phyloP scores from a whole-genome alignment of 2,113 vertebrate species.

The Xerus inauris region DNA sequence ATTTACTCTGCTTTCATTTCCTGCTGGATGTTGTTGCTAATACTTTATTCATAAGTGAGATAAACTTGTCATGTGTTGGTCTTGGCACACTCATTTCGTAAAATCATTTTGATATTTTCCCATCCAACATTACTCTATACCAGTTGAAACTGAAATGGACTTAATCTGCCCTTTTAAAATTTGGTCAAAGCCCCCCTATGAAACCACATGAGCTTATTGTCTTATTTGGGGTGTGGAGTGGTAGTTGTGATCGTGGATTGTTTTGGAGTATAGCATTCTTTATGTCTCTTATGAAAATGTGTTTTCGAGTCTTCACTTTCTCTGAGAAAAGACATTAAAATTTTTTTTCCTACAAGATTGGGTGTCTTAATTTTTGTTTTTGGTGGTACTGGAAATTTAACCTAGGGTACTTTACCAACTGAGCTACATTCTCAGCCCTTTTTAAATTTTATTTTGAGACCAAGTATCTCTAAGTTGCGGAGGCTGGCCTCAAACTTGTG shows the following conservation, averaged over 20 bases:
- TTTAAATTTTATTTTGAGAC: no score
- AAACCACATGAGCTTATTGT: background rate
- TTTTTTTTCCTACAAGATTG: background rate
- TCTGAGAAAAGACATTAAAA: background rate
- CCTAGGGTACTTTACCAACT: no score
- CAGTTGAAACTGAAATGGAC: slow-evolving; percentile 9
- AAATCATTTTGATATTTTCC: slow-evolving; percentile 2
- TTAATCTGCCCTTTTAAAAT: background rate
- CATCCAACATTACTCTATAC: background rate
- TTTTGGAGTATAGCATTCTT: background rate
- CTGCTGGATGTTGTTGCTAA: background rate
- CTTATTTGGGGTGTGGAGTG: background rate
- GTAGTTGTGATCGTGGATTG: background rate
- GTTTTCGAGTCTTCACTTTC: background rate
- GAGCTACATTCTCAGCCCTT: no score
- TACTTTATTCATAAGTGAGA: slow-evolving; percentile 49
- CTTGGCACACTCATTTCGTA: background rate
- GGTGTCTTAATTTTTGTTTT: background rate
- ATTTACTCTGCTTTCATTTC: slow-evolving; percentile 29
- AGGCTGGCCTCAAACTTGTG: no score
- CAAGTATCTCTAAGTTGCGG: no score
- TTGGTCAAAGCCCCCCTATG: background rate
- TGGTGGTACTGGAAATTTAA: no score
- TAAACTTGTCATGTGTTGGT: background rate
- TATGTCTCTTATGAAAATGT: background rate